A percentile compares a stretch with the other conserved stretches of the same genome.
phyloP scores from a whole-genome alignment of 2,797 vertebrate species.

The Melanotaenia pygmaea region DNA sequence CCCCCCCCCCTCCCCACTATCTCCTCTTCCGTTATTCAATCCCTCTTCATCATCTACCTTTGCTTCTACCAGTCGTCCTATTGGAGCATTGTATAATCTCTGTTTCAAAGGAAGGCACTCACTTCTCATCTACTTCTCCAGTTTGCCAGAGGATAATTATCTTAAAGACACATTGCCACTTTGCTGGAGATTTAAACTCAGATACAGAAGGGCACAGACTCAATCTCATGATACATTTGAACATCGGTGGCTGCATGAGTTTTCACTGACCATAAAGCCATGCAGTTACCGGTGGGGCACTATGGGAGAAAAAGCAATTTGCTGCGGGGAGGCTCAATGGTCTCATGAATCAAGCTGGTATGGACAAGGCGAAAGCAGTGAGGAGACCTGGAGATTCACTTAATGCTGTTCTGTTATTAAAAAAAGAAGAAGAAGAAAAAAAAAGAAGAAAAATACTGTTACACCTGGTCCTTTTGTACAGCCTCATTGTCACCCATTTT shows the following conservation, averaged over 20 bases:
- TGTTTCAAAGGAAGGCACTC: constrained; percentile 49
- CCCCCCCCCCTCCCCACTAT: neutral
- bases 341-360: constrained; percentile 74
- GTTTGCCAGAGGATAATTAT: constrained; percentile 56
- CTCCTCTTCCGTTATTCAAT: constrained; percentile 9
- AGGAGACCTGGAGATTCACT: constrained; percentile 70
- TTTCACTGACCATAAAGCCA: constrained; percentile 63
- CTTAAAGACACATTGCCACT: constrained; percentile 44
- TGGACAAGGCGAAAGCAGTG: constrained; percentile 64
- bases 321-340: constrained; percentile 70
- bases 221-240: constrained; percentile 62
- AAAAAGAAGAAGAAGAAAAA: constrained; percentile 20
- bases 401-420: constrained; percentile 45
- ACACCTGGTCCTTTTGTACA: constrained; percentile 21
- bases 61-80: constrained; percentile 8
- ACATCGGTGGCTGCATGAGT: constrained; percentile 47
- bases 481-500: constrained; percentile 12
- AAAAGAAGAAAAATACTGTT: constrained; percentile 1
- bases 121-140: constrained; percentile 44
- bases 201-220: constrained; percentile 7
- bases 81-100: constrained; percentile 43
- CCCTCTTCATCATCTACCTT: constrained; percentile 13
- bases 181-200: constrained; percentile 47
- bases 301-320: constrained; percentile 78
- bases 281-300: constrained; percentile 63